phyloP scores from a whole-genome alignment of 2,113 vertebrate species.

The Chroicocephalus ridibundus region DNA sequence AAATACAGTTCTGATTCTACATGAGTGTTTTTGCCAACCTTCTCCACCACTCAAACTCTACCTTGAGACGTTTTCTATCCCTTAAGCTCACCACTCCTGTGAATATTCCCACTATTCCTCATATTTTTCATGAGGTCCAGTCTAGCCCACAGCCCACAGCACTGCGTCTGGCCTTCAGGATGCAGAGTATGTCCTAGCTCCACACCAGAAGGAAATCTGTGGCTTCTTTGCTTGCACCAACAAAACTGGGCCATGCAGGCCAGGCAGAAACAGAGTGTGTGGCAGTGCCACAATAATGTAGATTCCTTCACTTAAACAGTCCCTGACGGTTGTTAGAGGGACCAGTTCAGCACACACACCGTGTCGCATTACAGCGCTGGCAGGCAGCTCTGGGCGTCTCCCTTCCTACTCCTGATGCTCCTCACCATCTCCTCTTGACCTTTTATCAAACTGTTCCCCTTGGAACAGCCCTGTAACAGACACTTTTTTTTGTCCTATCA shows the following conservation, averaged over 20 bases:
- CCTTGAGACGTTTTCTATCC: background rate
- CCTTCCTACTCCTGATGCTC: background rate
- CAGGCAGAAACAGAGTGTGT: background rate
- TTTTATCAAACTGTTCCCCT: background rate
- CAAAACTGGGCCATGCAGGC: background rate
- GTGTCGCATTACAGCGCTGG: background rate
- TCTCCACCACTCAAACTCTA: background rate
- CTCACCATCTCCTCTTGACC: background rate
- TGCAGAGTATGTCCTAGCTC: background rate
- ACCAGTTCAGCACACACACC: background rate
- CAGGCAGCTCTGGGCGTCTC: background rate
- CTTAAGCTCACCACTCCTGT: no score
- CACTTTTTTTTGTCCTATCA: background rate
- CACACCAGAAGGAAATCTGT: background rate
- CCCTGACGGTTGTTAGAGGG: fast-evolving
- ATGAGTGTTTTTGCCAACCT: background rate
- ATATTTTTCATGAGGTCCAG: background rate
- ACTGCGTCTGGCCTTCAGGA: fast-evolving
- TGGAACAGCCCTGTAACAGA: background rate
- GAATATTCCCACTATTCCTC: background rate
- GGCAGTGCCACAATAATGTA: background rate
- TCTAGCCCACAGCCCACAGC: background rate
- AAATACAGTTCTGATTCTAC: background rate
- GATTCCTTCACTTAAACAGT: background rate
- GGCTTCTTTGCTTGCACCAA: background rate